These are phyloP conservation scores for Rhinoderma darwinii DNA, from an alignment of 2,113 vertebrate species.

Conservation along the genomic window DNA sequence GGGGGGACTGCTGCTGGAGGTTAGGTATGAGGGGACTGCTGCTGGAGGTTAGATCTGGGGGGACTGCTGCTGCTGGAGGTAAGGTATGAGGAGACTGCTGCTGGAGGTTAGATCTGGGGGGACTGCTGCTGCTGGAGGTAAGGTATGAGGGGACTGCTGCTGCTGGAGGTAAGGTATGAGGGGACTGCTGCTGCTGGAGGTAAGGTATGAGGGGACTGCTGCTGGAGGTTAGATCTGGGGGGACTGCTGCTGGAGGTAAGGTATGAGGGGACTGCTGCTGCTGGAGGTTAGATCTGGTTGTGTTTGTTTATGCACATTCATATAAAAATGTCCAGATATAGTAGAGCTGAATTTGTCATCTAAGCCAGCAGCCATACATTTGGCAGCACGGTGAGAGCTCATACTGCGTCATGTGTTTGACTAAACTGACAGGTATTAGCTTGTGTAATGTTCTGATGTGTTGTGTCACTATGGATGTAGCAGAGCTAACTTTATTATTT, in stretches of 20 bases:
- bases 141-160: no score
- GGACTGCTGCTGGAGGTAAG: no score
- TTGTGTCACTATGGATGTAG: not conserved
- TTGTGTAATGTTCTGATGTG: not conserved
- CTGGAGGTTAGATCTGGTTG: no score
- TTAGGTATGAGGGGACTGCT: slow-evolving; percentile 8
- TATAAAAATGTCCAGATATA: no score
- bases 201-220: not conserved
- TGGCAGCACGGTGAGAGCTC: not conserved
- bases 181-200: slow-evolving; percentile 10
- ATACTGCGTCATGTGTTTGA: not conserved
- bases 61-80: not conserved
- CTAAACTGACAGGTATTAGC: not conserved
- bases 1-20: not conserved
- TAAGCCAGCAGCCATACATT: no score
- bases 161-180: not conserved
- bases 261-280: no score
- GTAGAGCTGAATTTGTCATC: no score
- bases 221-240: not conserved
- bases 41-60: not conserved
- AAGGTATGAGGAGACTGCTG: not conserved
- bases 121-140: not conserved
- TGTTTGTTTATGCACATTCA: no score
- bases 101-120: not conserved
- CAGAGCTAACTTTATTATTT: not conserved